These are phyloP conservation scores for Mizuhopecten yessoensis DNA, from an alignment of 1,140 invertebrate genomes.

Conservation along the genomic window DNA sequence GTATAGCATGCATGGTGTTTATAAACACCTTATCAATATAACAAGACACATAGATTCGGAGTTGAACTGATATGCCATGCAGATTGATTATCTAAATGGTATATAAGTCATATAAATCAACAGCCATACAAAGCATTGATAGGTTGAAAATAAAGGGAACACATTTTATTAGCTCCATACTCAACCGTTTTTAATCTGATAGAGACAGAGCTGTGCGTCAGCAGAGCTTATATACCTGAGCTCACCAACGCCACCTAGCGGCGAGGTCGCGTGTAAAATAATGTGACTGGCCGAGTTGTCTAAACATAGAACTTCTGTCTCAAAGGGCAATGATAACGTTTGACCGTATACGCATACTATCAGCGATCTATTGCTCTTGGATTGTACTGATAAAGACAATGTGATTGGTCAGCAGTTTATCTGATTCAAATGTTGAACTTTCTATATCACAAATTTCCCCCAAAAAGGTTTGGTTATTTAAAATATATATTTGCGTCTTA, in stretches of 20 bases:
- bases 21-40: too few relatives aligned
- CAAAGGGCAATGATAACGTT: not conserved
- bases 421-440: not conserved
- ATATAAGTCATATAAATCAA: not conserved
- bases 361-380: not conserved
- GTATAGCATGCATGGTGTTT: too few relatives aligned
- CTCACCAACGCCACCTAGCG: not conserved
- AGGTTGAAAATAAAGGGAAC: not conserved
- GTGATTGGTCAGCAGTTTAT: not conserved
- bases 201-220: conserved; percentile 2
- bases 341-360: not conserved
- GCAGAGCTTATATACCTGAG: not conserved
- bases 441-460: too few relatives aligned
- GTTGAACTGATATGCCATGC: too few relatives aligned
- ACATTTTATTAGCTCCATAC: conserved; percentile 9
- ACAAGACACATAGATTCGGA: too few relatives aligned
- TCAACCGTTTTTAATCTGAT: not conserved
- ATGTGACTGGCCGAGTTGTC: not conserved
- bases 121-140: not conserved
- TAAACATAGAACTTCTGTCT: not conserved
- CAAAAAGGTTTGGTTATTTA: too few relatives aligned
- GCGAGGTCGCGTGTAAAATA: not conserved
- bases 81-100: too few relatives aligned
- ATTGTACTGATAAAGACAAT: not conserved
- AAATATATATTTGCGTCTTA: too few relatives aligned